Evolutionary conservation across 2,113 vertebrate genomes (phyloP), one percentile per base, ranked within the genome.

Genomic region (Erinaceus europaeus): DNA sequence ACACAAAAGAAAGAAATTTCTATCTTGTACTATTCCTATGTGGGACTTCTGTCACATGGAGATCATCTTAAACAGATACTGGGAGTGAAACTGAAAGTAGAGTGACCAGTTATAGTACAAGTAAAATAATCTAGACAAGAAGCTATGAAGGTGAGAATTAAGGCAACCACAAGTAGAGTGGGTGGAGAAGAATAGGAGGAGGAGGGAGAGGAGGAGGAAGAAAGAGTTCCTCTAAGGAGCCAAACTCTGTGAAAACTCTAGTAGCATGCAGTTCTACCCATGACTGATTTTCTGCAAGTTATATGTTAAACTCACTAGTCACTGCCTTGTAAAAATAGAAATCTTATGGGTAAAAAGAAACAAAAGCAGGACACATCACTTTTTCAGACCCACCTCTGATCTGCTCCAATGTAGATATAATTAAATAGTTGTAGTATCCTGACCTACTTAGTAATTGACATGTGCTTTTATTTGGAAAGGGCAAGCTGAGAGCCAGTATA

Each of bases 241-340:
- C 29, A 59, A 46, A 36, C 44, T 86, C 69, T 76, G 32, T 65
- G 73, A 57, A 57, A 76, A 86, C 59, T 50, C 46, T 40, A 50
- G 36, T 61, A 69, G 52, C 23, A 40, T 32, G 57, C 55, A 64
- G 0, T 74, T 73, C 75, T 21, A 38, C 6, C 21, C 23, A 27
- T 40, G 64, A 48, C 23, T 86, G 55, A n/a, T n/a, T 57, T 65
- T 88, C 59, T 84, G 48, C 72, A 77, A 65, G 53, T 59, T 32
- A 40, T 55, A 67, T 36, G 3, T 75, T 78, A 74, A 55, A 82
- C 14, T 77, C 69, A 84, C 36, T 74, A 23, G 69, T 85, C 48
- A 52, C 44, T 34, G 12, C 18, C 21, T 20, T 74, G 91, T 92
- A 90, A 92, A 92, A 91, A 92, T 83, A 92, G 83, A 90, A 94